Evolutionary conservation across 2,888 invertebrate species (phyloP).

Genomic region (Beris chalybata): DNA sequence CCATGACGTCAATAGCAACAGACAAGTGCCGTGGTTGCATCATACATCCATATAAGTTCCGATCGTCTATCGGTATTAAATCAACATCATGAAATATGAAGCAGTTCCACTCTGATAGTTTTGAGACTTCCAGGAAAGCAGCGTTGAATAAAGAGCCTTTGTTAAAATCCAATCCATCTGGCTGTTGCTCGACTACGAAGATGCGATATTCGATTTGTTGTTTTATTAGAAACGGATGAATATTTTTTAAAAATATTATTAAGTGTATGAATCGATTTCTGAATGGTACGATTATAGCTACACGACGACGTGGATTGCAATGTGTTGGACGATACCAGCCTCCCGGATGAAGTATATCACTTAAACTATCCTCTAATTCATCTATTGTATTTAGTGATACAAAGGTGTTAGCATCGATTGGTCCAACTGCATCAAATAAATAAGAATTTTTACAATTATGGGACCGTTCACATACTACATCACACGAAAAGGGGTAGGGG

Average conservation of each 20-base stretch:
- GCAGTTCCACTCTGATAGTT: slow-evolving; percentile 75
- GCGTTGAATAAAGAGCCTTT: slow-evolving; percentile 96
- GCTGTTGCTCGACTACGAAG: slow-evolving; percentile 91
- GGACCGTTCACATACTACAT: too few relatives aligned
- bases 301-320: slow-evolving; percentile 70
- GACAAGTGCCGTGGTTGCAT: slow-evolving; percentile 92
- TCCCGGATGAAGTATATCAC: slow-evolving; percentile 73
- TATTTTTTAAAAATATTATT: slow-evolving; percentile 83
- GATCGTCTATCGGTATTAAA: slow-evolving; percentile 87
- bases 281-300: slow-evolving; percentile 94
- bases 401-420: slow-evolving; percentile 67
- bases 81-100: slow-evolving; percentile 97
- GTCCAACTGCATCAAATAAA: slow-evolving; percentile 61
- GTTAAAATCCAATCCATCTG: slow-evolving; percentile 70
- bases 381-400: slow-evolving; percentile 63
- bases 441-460: slow-evolving; percentile 23
- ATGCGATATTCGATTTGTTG: slow-evolving; percentile 95
- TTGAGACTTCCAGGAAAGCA: slow-evolving; percentile 87
- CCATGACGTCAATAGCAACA: slow-evolving; percentile 82
- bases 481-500: too few relatives aligned
- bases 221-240: slow-evolving; percentile 88
- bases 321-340: slow-evolving; percentile 81
- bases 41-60: slow-evolving; percentile 90
- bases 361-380: slow-evolving; percentile 65
- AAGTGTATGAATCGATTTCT: slow-evolving; percentile 83